These are phyloP conservation scores for Aptenodytes forsteri DNA, from an alignment of 2,113 vertebrate species.

Conservation along the genomic window DNA sequence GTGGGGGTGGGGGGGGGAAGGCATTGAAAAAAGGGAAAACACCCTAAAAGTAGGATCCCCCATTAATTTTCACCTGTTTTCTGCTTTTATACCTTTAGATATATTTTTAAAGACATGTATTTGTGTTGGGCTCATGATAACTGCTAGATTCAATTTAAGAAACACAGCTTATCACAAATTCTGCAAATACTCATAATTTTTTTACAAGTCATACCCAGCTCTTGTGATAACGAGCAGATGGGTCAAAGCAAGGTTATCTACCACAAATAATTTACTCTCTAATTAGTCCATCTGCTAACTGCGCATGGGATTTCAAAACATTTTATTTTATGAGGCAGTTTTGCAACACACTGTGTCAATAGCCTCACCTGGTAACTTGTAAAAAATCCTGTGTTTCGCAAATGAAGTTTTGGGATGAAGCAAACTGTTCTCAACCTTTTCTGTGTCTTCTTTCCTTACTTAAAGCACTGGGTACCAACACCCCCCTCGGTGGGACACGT, in stretches of 20 bases:
- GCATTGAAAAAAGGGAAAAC: background rate
- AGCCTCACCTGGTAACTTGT: background rate
- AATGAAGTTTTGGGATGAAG: background rate
- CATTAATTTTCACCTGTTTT: background rate
- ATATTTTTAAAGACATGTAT: background rate
- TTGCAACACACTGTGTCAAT: background rate
- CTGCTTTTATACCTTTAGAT: background rate
- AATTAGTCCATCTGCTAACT: background rate
- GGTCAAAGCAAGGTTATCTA: background rate
- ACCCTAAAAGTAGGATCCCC: background rate
- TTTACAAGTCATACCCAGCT: background rate
- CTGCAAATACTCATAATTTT: background rate
- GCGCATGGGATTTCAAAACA: background rate
- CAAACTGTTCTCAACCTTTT: background rate
- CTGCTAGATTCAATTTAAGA: background rate
- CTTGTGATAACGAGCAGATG: background rate
- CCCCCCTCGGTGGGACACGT: accelerated
- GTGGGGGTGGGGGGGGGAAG: too few relatives aligned
- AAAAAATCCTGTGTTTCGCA: background rate
- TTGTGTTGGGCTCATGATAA: background rate
- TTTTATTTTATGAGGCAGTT: background rate
- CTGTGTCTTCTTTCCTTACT: background rate
- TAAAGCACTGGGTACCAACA: background rate
- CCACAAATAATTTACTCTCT: background rate
- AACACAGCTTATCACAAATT: background rate